Evolutionary conservation across 2,113 vertebrate genomes (phyloP), one percentile per base, ranked within the genome.

Genomic region (Rhynchomys soricoides): DNA sequence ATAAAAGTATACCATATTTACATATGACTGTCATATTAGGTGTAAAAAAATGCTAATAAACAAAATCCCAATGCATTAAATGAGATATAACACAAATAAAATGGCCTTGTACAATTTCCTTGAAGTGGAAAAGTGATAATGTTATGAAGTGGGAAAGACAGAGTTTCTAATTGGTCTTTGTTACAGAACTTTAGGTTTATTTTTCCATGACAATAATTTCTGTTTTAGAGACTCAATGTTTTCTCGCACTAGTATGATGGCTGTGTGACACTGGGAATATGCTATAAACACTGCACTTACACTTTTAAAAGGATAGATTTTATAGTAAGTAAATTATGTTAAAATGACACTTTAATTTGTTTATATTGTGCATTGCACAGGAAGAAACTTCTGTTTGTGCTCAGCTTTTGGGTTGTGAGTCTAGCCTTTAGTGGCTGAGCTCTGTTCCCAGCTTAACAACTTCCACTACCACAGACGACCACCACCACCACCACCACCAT

Each of bases 161-260:
- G 70, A 50, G 81, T 48, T 88, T 89, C 66, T 91, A 83, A 74
- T 31, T 81, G 37, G 21, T 7, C 21, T 43, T 70, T 15, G 57
- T 77, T 71, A 88, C 0, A 81, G 10, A 62, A 93, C 12, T 96
- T 92, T 75, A 92, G 89, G 59, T 86, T 94, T 85, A 62, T 43
- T 95, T 92, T 96, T 82, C 48, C 2, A 40, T 57, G 62, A 86
- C 21, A 74, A 21, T 86, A 90, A 62, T 57, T 97, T 96, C 59
- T 93, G 40, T 73, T 92, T 87, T 40, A 81, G 29, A 89, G 86
- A 50, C 45, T 66, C 40, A 59, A 40, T 81, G 24, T 96, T 91
- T 85, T 92, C 43, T 90, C 17, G 15, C 78, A 71, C 85, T 88
- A 85, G 31, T 62, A 45, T 89, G 57, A 85, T 62, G 3, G 43